These are phyloP conservation scores for Rhingia rostrata DNA, from an alignment of 2,888 invertebrate species.

Conservation along the genomic window DNA sequence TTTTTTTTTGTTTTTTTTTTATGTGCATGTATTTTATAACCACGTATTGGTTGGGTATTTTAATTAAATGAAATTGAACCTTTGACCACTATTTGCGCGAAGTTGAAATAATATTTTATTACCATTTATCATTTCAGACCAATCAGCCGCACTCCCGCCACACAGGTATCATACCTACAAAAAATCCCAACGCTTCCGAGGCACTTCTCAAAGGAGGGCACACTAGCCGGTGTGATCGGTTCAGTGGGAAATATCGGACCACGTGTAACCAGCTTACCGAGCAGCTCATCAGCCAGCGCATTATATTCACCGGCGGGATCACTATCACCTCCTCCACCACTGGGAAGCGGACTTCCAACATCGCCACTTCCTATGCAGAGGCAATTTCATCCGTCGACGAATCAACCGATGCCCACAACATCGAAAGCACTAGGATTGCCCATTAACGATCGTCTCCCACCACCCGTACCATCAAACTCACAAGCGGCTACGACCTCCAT, in stretches of 20 bases:
- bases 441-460: slow-evolving; percentile 73
- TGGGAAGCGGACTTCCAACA: slow-evolving; percentile 78
- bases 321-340: slow-evolving; percentile 64
- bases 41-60: slow-evolving; percentile 29
- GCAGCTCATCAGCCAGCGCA: slow-evolving; percentile 81
- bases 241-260: slow-evolving; percentile 43
- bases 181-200: slow-evolving; percentile 82
- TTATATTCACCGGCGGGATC: slow-evolving; percentile 78
- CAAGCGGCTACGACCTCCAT: slow-evolving; percentile 67
- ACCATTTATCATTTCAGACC: slow-evolving; percentile 77
- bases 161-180: slow-evolving; percentile 82
- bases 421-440: slow-evolving; percentile 79
- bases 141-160: slow-evolving; percentile 81
- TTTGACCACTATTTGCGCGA: slow-evolving; percentile 9
- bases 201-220: slow-evolving; percentile 79
- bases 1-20: not conserved
- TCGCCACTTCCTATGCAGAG: slow-evolving; percentile 81
- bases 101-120: slow-evolving; percentile 29
- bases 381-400: slow-evolving; percentile 77
- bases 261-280: slow-evolving; percentile 76
- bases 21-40: not conserved
- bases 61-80: slow-evolving; percentile 52
- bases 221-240: slow-evolving; percentile 63
- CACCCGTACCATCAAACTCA: slow-evolving; percentile 67
- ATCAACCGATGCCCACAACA: slow-evolving; percentile 76